These are phyloP conservation scores for Agonum fuliginosum DNA, from an alignment of 2,888 invertebrate genomes.

Conservation along the genomic window DNA sequence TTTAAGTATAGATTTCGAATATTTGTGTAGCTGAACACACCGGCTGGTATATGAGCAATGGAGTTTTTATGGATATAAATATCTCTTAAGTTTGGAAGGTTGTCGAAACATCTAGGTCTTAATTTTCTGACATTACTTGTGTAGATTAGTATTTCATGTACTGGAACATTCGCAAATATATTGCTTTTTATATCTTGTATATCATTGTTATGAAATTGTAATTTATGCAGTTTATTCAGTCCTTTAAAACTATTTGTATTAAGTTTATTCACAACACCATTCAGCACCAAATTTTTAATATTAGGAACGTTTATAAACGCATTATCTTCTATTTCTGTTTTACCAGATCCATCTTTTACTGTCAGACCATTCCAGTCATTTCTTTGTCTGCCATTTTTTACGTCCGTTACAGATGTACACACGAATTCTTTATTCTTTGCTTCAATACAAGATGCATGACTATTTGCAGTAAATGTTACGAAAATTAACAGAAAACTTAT, in stretches of 20 bases:
- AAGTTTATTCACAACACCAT: background rate
- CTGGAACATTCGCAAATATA: no score
- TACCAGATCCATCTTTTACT: background rate
- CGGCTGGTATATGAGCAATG: background rate
- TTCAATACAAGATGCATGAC: background rate
- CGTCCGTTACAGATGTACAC: background rate
- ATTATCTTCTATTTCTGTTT: background rate
- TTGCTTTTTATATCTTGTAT: background rate
- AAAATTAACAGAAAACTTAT: background rate
- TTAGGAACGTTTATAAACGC: background rate
- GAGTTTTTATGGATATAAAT: background rate
- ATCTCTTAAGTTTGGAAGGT: background rate
- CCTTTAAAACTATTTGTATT: background rate
- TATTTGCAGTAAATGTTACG: background rate
- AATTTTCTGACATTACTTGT: background rate
- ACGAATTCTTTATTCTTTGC: background rate
- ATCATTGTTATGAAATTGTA: background rate
- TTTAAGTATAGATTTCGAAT: slow-evolving; percentile 4
- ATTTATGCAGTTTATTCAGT: background rate
- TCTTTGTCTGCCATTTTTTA: background rate
- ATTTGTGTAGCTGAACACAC: slow-evolving; percentile 5
- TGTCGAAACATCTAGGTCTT: background rate
- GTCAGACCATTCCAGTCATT: background rate
- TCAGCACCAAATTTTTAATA: background rate
- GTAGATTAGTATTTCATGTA: background rate